A percentile compares a stretch with the other conserved stretches of the same genome.
Conservation (phyloP, 2,888 invertebrate species). For the Pristionchus mayeri region DNA sequence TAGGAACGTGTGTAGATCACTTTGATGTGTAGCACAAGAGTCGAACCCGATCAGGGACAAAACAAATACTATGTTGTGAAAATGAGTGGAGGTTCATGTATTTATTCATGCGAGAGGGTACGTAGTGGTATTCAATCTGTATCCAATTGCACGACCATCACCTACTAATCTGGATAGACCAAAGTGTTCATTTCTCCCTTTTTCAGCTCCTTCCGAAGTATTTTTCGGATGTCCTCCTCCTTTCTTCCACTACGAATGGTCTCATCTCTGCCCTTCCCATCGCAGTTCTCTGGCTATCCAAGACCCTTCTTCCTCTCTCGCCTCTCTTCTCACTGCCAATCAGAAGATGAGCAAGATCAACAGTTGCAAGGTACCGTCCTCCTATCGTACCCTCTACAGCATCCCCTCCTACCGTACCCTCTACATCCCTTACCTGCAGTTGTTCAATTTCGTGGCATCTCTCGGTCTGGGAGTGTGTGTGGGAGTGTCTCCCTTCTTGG, state of each 20-base stretch:
- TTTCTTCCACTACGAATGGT: slow-evolving; percentile 65
- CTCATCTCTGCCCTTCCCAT: slow-evolving; percentile 72
- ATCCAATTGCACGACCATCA: too few species aligned
- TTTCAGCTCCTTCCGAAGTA: slow-evolving; percentile 71
- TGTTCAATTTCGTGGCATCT: slow-evolving; percentile 69
- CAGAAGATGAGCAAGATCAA: slow-evolving; percentile 54
- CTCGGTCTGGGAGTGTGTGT: slow-evolving; percentile 72
- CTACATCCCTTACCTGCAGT: too few species aligned
- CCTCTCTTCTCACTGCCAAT: slow-evolving; percentile 64
- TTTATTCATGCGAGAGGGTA: too few species aligned
- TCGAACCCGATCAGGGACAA: neutral
- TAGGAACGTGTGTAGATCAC: neutral
- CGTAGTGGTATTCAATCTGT: too few species aligned
- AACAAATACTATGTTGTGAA: slow-evolving; percentile 2
- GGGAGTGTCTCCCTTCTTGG: slow-evolving; percentile 70
- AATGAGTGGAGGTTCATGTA: neutral
- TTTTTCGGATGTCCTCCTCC: slow-evolving; percentile 68
- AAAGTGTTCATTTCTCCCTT: too few species aligned
- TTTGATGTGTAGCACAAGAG: neutral
- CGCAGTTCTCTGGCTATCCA: slow-evolving; percentile 64
- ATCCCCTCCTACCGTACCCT: neutral
- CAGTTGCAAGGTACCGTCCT: slow-evolving; percentile 56
- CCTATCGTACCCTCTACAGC: too few species aligned
- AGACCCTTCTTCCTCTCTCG: slow-evolving; percentile 71
- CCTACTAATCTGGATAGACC: neutral